Percentiles rank a stretch among this genome's conserved stretches.
Conservation (phyloP, 2,113 vertebrate genomes). For the Hemiscyllium ocellatum region DNA sequence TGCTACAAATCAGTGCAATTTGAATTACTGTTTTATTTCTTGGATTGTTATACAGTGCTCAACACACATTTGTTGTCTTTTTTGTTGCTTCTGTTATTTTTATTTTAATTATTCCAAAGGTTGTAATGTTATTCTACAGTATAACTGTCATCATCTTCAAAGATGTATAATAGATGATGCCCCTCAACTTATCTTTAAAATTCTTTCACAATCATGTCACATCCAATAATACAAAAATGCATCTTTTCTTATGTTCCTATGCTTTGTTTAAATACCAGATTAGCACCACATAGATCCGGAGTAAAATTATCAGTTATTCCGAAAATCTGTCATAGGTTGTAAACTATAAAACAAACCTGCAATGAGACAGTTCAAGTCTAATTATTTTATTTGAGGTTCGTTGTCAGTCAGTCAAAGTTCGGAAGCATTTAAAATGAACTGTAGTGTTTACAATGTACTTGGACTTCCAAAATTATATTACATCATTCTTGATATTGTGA, state of each 20-base stretch:
- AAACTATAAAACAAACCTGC: background rate
- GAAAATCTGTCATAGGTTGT: background rate
- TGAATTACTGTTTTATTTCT: conserved; percentile 21
- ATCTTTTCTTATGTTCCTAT: background rate
- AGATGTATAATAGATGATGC: conserved; percentile 6
- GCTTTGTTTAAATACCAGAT: background rate
- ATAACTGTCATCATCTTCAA: background rate
- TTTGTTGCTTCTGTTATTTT: background rate
- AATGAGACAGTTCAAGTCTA: background rate
- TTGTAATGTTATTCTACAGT: background rate
- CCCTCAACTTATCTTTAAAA: background rate
- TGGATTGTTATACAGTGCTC: background rate
- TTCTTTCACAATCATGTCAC: background rate
- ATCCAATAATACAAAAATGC: background rate
- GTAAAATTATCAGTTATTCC: background rate
- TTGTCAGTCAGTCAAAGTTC: background rate
- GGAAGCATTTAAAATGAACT: background rate
- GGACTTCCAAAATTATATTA: background rate
- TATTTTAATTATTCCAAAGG: background rate
- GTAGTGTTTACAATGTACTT: background rate
- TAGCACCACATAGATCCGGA: background rate
- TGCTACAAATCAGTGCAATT: conserved; percentile 20
- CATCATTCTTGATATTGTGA: background rate
- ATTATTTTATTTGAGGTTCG: conserved; percentile 4
- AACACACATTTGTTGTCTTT: background rate